Evolutionary conservation across 2,797 vertebrate species (phyloP), one percentile per base, ranked within the genome.

Genomic region (Sebastes vulpes): DNA sequence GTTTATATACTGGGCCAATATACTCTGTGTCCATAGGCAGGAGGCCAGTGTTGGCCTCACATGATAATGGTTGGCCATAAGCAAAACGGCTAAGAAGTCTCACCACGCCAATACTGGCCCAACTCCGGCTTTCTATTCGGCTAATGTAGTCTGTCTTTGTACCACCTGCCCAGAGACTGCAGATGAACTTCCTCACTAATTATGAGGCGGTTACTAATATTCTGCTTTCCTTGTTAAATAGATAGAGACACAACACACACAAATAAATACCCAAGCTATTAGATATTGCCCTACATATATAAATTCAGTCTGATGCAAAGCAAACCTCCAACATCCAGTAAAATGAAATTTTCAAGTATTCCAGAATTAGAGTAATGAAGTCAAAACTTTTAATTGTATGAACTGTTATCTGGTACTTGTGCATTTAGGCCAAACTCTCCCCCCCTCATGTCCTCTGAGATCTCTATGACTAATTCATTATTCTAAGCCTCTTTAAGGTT

Each of bases 381-480:
- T 79, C 82, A 28, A 73, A 91, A 88, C 77, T 85, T 90, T 90
- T 86, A 92, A 93, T 87, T 88, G 81, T 86, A 29, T 21, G 81
- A 79, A 66, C 28, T 1, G 35, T 85, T 89, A 90, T 91, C 85
- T 82, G 76, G 76, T 87, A 80, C 75, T 85, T 5, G 48, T 66
- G 70, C 78, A 92, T 92, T 90, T 75, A 85, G 90, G 90, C 84
- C 92, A 89, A 79, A 73, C 85, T 70, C 81, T 72, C 71, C 84
- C 87, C 86, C 77, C 66, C 32, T 59, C 29, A 0, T 8, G 58
- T 92, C 92, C 88, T 92, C 58, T 3, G 87, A 92, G 90, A 93
- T 89, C 75, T 86, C 80, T 9, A 72, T 89, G 83, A 91, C 91
- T 83, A 87, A 90, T 90, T 91, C 88, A 90, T 90, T 90, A 81